Percentiles rank a stretch among this genome's conserved stretches.
These are phyloP conservation scores for Andinoacara biseriatus DNA, from an alignment of 2,113 vertebrate genomes.

Conservation along the genomic window DNA sequence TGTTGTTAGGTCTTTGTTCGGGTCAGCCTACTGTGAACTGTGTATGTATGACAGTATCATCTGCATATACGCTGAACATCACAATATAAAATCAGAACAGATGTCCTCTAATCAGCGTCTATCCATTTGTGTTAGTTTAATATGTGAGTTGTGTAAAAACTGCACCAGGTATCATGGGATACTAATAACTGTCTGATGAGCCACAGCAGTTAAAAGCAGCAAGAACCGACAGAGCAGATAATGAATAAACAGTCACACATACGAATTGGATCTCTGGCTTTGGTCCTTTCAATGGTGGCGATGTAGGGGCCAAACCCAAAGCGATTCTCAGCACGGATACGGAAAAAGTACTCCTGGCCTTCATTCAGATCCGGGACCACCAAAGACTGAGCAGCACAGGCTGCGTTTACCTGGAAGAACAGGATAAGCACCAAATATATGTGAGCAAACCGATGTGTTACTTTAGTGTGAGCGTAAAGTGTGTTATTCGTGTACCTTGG, in stretches of 20 bases:
- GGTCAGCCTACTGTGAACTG: not conserved
- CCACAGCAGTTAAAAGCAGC: not conserved
- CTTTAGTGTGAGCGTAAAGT: too few relatives aligned
- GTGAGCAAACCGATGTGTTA: not conserved
- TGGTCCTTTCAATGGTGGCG: constrained; percentile 86
- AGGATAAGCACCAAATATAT: not conserved
- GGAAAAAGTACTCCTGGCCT: constrained; percentile 94
- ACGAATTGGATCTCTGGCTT: constrained; percentile 94
- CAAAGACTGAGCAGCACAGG: constrained; percentile 89
- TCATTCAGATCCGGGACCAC: constrained; percentile 90
- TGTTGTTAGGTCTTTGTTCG: not conserved
- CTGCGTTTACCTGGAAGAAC: constrained; percentile 78
- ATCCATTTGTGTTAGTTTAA: not conserved
- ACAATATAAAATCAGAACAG: not conserved
- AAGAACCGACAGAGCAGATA: not conserved
- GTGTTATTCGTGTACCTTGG: constrained; percentile 80
- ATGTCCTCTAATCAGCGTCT: too few relatives aligned
- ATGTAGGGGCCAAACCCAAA: constrained; percentile 88
- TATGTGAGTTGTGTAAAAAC: not conserved
- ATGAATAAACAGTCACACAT: constrained; percentile 55
- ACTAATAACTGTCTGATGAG: not conserved
- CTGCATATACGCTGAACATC: not conserved
- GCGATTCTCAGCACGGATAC: constrained; percentile 92
- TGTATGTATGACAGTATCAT: not conserved
- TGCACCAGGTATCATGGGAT: not conserved